phyloP scores from a whole-genome alignment of 2,888 invertebrate species.

The Rambutsinella grinnellia region DNA sequence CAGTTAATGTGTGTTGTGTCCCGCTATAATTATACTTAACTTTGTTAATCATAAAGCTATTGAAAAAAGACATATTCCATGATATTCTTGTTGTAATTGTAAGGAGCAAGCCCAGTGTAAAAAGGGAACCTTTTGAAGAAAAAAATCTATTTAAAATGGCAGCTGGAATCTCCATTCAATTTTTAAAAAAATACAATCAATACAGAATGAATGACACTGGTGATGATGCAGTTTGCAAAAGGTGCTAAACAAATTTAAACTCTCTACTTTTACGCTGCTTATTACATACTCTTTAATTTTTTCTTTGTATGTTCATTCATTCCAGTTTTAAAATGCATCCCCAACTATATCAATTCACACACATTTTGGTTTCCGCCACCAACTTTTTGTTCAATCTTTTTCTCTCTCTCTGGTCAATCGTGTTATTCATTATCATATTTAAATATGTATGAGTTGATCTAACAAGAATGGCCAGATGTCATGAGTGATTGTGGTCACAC shows the following conservation, averaged over 20 bases:
- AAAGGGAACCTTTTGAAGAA: not conserved
- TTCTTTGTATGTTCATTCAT: constrained; percentile 33
- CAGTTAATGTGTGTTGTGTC: too few relatives aligned
- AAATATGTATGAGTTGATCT: not conserved
- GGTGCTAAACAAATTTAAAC: constrained; percentile 13
- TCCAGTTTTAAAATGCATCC: constrained; percentile 11
- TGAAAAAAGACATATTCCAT: constrained; percentile 45
- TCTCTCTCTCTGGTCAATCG: not conserved
- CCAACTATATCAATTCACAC: too few relatives aligned
- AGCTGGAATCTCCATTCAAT: not conserved
- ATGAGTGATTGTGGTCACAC: not conserved
- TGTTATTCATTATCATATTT: not conserved
- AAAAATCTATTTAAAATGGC: not conserved
- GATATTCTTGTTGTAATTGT: constrained; percentile 1
- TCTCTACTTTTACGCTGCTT: not conserved
- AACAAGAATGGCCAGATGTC: not conserved
- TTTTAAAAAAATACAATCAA: constrained; percentile 16
- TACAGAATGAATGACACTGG: not conserved
- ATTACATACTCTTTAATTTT: not conserved
- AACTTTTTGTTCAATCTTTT: constrained; percentile 7
- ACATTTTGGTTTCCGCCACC: too few relatives aligned
- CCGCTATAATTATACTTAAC: too few relatives aligned
- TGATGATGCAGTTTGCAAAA: constrained; percentile 16
- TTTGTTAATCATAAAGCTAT: too few relatives aligned
- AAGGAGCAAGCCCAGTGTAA: not conserved